phyloP scores from a whole-genome alignment of 2,888 invertebrate species.

The Hypselothyrea guttata region DNA sequence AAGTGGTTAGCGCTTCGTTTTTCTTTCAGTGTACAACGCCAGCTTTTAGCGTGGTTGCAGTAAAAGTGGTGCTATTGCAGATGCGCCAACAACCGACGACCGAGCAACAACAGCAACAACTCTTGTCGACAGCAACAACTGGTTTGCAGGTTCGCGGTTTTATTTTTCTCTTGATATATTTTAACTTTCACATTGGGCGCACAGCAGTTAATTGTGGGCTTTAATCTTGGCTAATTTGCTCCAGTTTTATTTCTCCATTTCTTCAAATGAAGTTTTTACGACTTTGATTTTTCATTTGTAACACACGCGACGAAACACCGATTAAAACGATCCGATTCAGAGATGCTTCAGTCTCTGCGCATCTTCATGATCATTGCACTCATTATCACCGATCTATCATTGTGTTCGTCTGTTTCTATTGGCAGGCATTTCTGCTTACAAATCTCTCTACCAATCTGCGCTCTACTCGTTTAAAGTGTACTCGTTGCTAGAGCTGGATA shows the following conservation, averaged over 20 bases:
- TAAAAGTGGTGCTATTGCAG: constrained; percentile 66
- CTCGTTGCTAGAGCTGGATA: too few relatives aligned
- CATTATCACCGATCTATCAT: too few relatives aligned
- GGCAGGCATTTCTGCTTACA: too few relatives aligned
- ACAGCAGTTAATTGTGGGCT: constrained; percentile 67
- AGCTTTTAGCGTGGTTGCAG: constrained; percentile 39
- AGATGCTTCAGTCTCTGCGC: constrained; percentile 6
- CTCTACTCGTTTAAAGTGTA: too few relatives aligned
- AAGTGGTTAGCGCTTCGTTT: background rate
- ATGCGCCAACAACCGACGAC: constrained; percentile 42
- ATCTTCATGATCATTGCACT: constrained; percentile 3
- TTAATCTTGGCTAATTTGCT: constrained; percentile 73
- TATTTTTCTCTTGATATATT: background rate
- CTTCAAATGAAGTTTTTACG: constrained; percentile 38
- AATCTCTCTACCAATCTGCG: too few relatives aligned
- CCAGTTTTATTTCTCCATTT: too few relatives aligned
- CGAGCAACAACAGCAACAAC: constrained; percentile 10
- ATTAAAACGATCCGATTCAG: constrained; percentile 39
- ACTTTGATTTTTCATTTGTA: constrained; percentile 54
- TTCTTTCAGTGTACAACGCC: too few relatives aligned
- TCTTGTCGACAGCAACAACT: constrained; percentile 41
- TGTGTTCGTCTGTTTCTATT: background rate
- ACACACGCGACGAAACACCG: constrained; percentile 39
- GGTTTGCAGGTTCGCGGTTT: constrained; percentile 57
- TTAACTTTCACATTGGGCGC: constrained; percentile 75